A percentile compares a stretch with the other conserved stretches of the same genome.
Conservation (phyloP, 2,888 invertebrate genomes). For the Cremastinae sp. region DNA sequence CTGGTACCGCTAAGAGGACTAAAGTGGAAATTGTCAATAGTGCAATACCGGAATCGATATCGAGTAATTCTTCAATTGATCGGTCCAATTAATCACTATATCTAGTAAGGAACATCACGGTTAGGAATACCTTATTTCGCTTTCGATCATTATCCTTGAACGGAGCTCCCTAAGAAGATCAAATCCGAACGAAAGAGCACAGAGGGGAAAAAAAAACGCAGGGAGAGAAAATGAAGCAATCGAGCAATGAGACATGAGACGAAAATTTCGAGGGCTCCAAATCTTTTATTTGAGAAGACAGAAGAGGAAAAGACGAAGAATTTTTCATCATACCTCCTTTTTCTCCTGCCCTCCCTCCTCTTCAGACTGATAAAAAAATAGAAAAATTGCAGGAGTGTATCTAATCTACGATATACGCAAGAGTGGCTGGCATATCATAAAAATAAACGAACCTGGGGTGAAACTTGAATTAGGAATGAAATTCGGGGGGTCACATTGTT, state of each 20-base stretch:
- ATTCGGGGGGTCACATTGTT: too few relatives aligned
- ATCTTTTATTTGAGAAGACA: too few relatives aligned
- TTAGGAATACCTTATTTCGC: slow-evolving; percentile 19
- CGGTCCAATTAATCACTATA: slow-evolving; percentile 52
- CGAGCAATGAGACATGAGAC: too few relatives aligned
- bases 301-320: too few relatives aligned
- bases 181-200: too few relatives aligned
- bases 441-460: neutral
- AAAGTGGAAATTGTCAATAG: slow-evolving; percentile 26
- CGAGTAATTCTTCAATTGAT: slow-evolving; percentile 43
- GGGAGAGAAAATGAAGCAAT: too few relatives aligned
- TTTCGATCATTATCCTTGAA: slow-evolving; percentile 16
- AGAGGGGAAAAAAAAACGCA: too few relatives aligned
- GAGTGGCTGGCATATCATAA: neutral
- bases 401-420: slow-evolving; percentile 21
- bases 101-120: slow-evolving; percentile 23
- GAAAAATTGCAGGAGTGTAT: slow-evolving; percentile 28
- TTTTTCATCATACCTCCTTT: too few relatives aligned
- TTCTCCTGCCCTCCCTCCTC: slow-evolving; percentile 16
- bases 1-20: slow-evolving; percentile 22
- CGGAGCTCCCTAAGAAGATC: too few relatives aligned
- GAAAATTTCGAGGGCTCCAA: too few relatives aligned
- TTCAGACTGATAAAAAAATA: slow-evolving; percentile 38
- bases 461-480: too few relatives aligned
- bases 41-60: slow-evolving; percentile 16